Conservation (phyloP, 23 tunicate genomes). For the Ascidia mentula region DNA sequence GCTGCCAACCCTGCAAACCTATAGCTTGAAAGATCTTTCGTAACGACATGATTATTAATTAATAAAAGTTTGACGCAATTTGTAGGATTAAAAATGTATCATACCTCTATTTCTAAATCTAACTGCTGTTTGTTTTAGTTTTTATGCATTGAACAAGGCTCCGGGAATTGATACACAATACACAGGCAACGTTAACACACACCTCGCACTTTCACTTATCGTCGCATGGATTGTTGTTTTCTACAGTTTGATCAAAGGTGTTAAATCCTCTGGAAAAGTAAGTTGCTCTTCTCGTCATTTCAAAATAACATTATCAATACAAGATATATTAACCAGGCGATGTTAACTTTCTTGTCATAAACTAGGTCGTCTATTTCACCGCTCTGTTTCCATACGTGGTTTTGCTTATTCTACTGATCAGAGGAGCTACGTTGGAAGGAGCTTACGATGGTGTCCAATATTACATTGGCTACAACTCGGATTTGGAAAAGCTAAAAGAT, state of each 20-base stretch:
- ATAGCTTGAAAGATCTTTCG: too few relatives aligned
- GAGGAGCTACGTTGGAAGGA: conserved; percentile 87
- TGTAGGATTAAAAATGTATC: too few relatives aligned
- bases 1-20: too few relatives aligned
- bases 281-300: too few relatives aligned
- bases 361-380: conserved; percentile 90
- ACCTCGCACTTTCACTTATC: conserved; percentile 51
- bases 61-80: too few relatives aligned
- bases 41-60: too few relatives aligned
- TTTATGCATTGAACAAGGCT: conserved; percentile 39
- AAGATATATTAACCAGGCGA: background rate
- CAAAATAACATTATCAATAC: background rate
- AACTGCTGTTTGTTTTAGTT: background rate
- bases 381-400: conserved; percentile 93
- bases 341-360: background rate
- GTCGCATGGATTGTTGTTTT: conserved; percentile 93
- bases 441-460: conserved; percentile 86
- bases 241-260: conserved; percentile 72
- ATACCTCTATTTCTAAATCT: too few relatives aligned
- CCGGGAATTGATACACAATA: conserved; percentile 45
- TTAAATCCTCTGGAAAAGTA: conserved; percentile 95
- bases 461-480: conserved; percentile 81
- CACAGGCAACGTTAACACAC: conserved; percentile 60
- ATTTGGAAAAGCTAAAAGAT: conserved; percentile 35
- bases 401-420: conserved; percentile 61